Conservation (phyloP, 2,888 invertebrate species). For the Cerastoderma edule region DNA sequence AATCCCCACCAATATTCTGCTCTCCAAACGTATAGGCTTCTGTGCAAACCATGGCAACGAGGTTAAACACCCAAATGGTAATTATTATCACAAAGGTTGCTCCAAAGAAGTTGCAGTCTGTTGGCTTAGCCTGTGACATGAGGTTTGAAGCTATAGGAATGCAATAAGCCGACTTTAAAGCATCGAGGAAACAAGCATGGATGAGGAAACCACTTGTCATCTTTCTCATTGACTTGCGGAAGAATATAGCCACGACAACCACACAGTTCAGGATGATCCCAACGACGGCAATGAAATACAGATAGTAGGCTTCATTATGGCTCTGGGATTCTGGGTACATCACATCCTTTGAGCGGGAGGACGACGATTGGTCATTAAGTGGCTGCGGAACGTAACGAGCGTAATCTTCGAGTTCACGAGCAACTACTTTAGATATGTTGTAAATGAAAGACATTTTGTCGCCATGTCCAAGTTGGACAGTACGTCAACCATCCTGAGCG, state of each 20-base stretch:
- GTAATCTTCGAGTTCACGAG: slow-evolving; percentile 28
- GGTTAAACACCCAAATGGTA: slow-evolving; percentile 83
- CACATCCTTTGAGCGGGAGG: slow-evolving; percentile 49
- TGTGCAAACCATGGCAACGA: slow-evolving; percentile 83
- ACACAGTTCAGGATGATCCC: slow-evolving; percentile 81
- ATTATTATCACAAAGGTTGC: slow-evolving; percentile 82
- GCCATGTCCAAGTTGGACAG: slow-evolving; percentile 21
- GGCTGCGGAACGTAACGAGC: slow-evolving; percentile 31
- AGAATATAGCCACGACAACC: slow-evolving; percentile 77
- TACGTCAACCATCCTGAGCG: slow-evolving; percentile 20
- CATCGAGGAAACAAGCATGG: slow-evolving; percentile 82
- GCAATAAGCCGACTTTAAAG: slow-evolving; percentile 82
- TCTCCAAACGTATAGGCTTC: slow-evolving; percentile 83
- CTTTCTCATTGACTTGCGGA: slow-evolving; percentile 75
- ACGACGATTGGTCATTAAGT: slow-evolving; percentile 26
- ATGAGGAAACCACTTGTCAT: slow-evolving; percentile 83
- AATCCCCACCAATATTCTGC: slow-evolving; percentile 78
- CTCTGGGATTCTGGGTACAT: slow-evolving; percentile 53
- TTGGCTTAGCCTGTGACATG: slow-evolving; percentile 74
- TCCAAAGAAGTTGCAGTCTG: slow-evolving; percentile 80
- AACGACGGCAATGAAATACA: slow-evolving; percentile 79
- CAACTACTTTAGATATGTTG: slow-evolving; percentile 26
- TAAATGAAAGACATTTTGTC: slow-evolving; percentile 25
- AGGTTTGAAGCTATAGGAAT: slow-evolving; percentile 82
- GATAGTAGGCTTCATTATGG: slow-evolving; percentile 80